A percentile compares a stretch with the other conserved stretches of the same genome.
Evolutionary conservation across 2,113 vertebrate genomes (phyloP).

Genomic region (Sebastes fasciatus): DNA sequence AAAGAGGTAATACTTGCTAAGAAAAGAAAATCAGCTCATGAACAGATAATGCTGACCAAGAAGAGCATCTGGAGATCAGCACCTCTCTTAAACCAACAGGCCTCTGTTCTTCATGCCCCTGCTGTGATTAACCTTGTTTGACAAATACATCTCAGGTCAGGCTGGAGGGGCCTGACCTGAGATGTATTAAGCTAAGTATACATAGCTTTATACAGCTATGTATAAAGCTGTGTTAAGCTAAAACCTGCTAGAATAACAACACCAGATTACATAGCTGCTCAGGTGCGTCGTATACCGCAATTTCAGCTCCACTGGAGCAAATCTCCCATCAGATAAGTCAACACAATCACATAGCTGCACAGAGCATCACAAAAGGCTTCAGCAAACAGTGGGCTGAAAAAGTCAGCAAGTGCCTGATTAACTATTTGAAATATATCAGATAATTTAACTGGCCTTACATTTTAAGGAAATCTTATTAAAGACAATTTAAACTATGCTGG

Average conservation of each 20-base stretch:
- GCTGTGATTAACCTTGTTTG: slow-evolving; percentile 79
- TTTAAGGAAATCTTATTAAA: background rate
- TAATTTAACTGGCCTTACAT: background rate
- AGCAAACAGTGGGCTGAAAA: slow-evolving; percentile 19
- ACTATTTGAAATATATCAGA: background rate
- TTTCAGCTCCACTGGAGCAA: slow-evolving; percentile 77
- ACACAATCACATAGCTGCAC: slow-evolving; percentile 56
- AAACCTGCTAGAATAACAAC: slow-evolving; percentile 76
- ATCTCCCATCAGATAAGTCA: slow-evolving; percentile 73
- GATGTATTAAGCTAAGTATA: no score
- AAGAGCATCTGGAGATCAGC: slow-evolving; percentile 36
- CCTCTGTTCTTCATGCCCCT: slow-evolving; percentile 39
- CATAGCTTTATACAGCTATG: no score
- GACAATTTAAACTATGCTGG: background rate
- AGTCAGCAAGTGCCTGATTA: background rate
- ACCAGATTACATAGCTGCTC: slow-evolving; percentile 73
- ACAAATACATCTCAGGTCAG: slow-evolving; percentile 77
- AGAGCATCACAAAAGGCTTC: slow-evolving; percentile 23
- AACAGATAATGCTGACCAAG: background rate
- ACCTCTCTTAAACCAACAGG: slow-evolving; percentile 68
- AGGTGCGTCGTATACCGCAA: slow-evolving; percentile 70
- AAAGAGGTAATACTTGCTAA: background rate
- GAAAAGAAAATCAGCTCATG: background rate
- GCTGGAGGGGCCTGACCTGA: slow-evolving; percentile 53
- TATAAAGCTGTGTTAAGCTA: slow-evolving; percentile 57